Evolutionary conservation across 2,113 vertebrate species (phyloP), one percentile per base, ranked within the genome.

Genomic region (Columba livia): DNA sequence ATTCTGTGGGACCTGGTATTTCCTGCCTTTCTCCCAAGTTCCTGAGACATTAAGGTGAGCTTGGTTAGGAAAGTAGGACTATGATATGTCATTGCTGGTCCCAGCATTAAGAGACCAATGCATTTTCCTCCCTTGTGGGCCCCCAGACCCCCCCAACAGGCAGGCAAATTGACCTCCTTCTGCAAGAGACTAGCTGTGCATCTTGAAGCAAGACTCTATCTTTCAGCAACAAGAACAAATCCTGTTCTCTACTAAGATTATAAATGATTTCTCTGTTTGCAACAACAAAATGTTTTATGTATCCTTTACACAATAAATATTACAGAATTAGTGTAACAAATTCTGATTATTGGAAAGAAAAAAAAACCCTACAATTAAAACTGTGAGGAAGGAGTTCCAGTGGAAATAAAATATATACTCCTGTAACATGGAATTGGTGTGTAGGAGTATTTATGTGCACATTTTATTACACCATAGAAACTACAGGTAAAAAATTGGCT

Each of bases 381-480:
- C 23, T 77, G 2, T 18, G 80, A 77, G 28, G 40, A 54, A 62
- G 58, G 12, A 38, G 8, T 51, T 94, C 7, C 24, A 44, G 21
- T n/a, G 19, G 48, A 85, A 92, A 38, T 32, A 85, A 71, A 83
- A 64, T 15, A 11, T 6, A 77, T 56, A 69, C 3, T 56, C 34
- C 26, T 42, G 25, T 48, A 84, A 10, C 56, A 34, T 11, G 79
- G 44, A 83, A 61, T 5, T 34, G 4, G 3, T 69, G 11, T 26
- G 23, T 15, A 71, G 29, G 20, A 0, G 0, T 88, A 32, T 7
- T 61, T 73, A 15, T 10, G 18, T 38, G 29, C 34, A 28, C 2
- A 2, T 6, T 47, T 87, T 70, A 51, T 50, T 56, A n/a, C 40
- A 8, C 5, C 47, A 21, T 50, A 47, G 73, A 77, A 87, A 40